A percentile compares a stretch with the other conserved stretches of the same genome.
Conservation (phyloP, 2,797 vertebrate genomes). For the Rhyacichthys aspro region DNA sequence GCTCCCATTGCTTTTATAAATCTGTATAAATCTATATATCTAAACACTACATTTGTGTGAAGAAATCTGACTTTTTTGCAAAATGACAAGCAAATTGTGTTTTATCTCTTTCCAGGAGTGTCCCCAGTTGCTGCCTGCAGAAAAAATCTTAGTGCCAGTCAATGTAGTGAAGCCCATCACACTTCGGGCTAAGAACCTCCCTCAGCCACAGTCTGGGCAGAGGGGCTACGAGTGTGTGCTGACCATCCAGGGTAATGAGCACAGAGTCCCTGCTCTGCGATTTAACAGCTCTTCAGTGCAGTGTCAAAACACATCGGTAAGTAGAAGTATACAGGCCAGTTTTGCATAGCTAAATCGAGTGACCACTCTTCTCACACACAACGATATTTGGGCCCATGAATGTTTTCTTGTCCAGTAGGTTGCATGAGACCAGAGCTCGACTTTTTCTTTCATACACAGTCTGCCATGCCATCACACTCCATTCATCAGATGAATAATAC, state of each 20-base stretch:
- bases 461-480: constrained; percentile 42
- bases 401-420: constrained; percentile 18
- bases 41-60: too few relatives aligned
- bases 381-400: too few relatives aligned
- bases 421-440: constrained; percentile 47
- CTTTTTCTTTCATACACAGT: constrained; percentile 40
- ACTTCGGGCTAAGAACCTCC: constrained; percentile 93
- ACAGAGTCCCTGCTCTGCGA: constrained; percentile 92
- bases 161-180: constrained; percentile 96
- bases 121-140: constrained; percentile 91
- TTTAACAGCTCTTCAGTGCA: constrained; percentile 99
- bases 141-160: constrained; percentile 93
- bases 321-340: constrained; percentile 30
- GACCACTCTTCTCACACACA: too few relatives aligned
- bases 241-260: constrained; percentile 90
- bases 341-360: too few relatives aligned
- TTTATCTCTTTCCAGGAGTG: constrained; percentile 83
- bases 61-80: too few relatives aligned
- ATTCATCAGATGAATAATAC: constrained; percentile 58
- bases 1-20: neutral
- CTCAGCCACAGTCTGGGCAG: constrained; percentile 96
- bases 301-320: constrained; percentile 98
- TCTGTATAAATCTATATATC: too few relatives aligned
- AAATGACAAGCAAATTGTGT: constrained; percentile 1
- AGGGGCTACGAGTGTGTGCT: constrained; percentile 94